These are phyloP conservation scores for Bradynema listronoti DNA, from an alignment of 1,140 invertebrate genomes.

Conservation along the genomic window DNA sequence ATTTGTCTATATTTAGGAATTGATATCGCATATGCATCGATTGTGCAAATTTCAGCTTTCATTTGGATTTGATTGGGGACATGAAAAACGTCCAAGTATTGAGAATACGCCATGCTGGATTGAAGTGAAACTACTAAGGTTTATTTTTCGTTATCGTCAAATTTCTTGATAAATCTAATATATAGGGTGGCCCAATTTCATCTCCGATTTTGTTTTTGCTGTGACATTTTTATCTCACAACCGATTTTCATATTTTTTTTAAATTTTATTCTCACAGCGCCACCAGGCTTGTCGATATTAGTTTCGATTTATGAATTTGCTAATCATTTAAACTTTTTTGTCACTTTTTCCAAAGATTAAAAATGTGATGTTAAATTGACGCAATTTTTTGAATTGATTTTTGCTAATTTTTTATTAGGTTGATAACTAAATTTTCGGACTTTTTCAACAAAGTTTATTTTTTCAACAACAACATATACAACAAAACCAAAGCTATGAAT, in stretches of 20 bases:
- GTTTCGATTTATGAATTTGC: not conserved
- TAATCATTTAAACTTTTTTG: too few relatives aligned
- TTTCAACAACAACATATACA: too few relatives aligned
- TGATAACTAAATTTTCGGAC: too few relatives aligned
- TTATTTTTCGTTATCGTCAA: not conserved
- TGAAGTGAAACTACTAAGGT: slow-evolving; percentile 6
- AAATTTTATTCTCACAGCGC: too few relatives aligned
- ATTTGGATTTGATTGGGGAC: slow-evolving; percentile 7
- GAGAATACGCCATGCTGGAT: slow-evolving; percentile 5
- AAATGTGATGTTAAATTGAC: too few relatives aligned
- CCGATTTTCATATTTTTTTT: not conserved
- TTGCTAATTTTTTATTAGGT: too few relatives aligned
- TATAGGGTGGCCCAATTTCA: not conserved
- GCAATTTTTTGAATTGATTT: too few relatives aligned
- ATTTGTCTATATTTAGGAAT: not conserved
- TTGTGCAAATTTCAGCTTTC: slow-evolving; percentile 9
- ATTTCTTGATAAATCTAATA: not conserved
- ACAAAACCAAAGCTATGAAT: too few relatives aligned
- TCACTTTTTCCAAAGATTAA: too few relatives aligned
- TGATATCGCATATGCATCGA: not conserved
- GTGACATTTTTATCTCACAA: not conserved
- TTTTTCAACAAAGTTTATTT: too few relatives aligned
- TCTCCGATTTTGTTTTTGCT: not conserved
- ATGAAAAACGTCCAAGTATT: not conserved
- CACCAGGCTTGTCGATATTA: too few relatives aligned